phyloP scores from a whole-genome alignment of 2,113 vertebrate species.

The Dicrurus megarhynchus region DNA sequence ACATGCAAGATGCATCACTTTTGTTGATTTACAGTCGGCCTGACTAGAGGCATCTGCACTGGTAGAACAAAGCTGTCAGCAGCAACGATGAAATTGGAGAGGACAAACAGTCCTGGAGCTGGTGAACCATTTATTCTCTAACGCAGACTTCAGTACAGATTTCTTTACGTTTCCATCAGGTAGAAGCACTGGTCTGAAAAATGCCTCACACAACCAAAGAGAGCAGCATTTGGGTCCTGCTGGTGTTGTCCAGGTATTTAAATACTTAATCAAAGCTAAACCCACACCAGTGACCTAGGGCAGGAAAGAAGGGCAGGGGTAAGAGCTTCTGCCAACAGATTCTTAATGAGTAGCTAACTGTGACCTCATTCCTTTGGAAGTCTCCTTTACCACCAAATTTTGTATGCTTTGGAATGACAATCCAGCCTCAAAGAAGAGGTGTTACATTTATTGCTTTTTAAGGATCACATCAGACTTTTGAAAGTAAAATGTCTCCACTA shows the following conservation, averaged over 20 bases:
- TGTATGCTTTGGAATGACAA: neutral
- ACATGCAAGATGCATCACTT: neutral
- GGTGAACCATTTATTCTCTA: neutral
- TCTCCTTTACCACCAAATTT: neutral
- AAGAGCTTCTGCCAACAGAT: neutral
- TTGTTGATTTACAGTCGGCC: neutral
- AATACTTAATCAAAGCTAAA: neutral
- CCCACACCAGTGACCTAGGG: neutral
- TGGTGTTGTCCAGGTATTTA: neutral
- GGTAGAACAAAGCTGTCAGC: neutral
- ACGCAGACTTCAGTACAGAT: neutral
- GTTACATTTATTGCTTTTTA: neutral
- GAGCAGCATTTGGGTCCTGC: neutral
- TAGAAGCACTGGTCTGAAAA: neutral
- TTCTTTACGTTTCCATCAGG: neutral
- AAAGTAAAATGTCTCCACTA: slow-evolving; percentile 33
- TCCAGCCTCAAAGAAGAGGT: neutral
- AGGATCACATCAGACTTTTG: slow-evolving; percentile 5
- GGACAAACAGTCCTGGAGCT: neutral
- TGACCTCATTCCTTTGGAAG: neutral
- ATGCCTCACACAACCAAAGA: neutral
- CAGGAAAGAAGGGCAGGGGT: neutral
- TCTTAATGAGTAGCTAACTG: neutral
- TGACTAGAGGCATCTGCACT: neutral
- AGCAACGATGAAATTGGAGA: neutral